Evolutionary conservation across 1,140 invertebrate genomes (phyloP).

Genomic region (Pachyrhynchus sulphureomaculatus): DNA sequence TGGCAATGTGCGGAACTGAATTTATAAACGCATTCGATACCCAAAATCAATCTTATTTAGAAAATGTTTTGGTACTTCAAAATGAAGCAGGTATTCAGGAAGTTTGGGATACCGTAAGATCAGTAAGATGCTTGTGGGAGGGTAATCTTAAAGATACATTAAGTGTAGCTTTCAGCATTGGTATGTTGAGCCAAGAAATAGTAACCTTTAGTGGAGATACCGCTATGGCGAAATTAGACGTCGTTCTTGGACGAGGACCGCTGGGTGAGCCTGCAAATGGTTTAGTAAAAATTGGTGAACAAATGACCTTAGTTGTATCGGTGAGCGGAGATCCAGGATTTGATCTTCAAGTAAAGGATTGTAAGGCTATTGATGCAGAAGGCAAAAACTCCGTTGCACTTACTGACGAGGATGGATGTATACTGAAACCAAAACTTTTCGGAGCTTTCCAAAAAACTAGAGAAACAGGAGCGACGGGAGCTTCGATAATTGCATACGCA

Average conservation of each 20-base stretch:
- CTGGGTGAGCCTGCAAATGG: conserved; percentile 74
- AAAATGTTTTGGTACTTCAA: conserved; percentile 78
- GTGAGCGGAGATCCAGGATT: conserved; percentile 79
- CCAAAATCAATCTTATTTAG: conserved; percentile 74
- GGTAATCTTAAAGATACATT: conserved; percentile 74
- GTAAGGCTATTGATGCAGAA: conserved; percentile 69
- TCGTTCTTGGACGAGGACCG: conserved; percentile 76
- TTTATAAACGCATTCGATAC: conserved; percentile 77
- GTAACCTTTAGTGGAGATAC: conserved; percentile 83
- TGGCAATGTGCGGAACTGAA: conserved; percentile 79
- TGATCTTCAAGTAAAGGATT: conserved; percentile 77
- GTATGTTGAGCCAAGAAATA: conserved; percentile 77
- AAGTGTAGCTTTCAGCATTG: conserved; percentile 72
- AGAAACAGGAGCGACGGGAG: conserved; percentile 69
- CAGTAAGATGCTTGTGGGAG: conserved; percentile 80
- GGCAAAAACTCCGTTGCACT: conserved; percentile 66
- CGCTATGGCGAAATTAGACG: conserved; percentile 75
- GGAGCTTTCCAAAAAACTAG: conserved; percentile 78
- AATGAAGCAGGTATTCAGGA: conserved; percentile 80
- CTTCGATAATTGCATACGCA: conserved; percentile 76
- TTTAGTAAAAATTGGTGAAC: conserved; percentile 79
- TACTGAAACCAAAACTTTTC: conserved; percentile 79
- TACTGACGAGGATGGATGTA: conserved; percentile 77
- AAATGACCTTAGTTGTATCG: conserved; percentile 78
- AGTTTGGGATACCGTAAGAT: conserved; percentile 77